Conservation (phyloP, 2,888 invertebrate species). For the Synergus laeviventris region DNA sequence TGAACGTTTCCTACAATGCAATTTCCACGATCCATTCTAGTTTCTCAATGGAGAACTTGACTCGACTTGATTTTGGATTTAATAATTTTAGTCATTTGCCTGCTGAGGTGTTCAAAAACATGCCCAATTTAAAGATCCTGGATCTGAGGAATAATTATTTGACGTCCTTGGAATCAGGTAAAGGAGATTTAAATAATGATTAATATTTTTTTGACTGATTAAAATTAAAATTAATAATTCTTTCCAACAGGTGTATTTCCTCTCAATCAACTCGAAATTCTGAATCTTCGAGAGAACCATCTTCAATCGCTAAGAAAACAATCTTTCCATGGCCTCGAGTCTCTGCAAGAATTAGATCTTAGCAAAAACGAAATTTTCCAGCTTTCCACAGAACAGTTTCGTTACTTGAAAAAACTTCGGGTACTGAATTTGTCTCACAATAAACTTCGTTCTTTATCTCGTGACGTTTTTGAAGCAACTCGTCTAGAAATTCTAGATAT, state of each 20-base stretch:
- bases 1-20: slow-evolving; percentile 89
- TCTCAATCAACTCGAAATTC: slow-evolving; percentile 80
- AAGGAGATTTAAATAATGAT: slow-evolving; percentile 21
- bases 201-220: neutral
- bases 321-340: slow-evolving; percentile 86
- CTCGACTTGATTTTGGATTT: slow-evolving; percentile 90
- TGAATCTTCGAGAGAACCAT: slow-evolving; percentile 86
- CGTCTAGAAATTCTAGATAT: slow-evolving; percentile 88
- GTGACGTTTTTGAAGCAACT: slow-evolving; percentile 88
- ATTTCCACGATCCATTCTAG: slow-evolving; percentile 81
- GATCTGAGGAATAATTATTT: slow-evolving; percentile 90
- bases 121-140: slow-evolving; percentile 85
- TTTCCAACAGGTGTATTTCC: slow-evolving; percentile 83
- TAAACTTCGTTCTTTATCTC: slow-evolving; percentile 84
- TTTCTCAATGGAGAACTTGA: slow-evolving; percentile 80
- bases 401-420: slow-evolving; percentile 84
- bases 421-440: slow-evolving; percentile 86
- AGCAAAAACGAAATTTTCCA: slow-evolving; percentile 87
- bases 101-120: slow-evolving; percentile 82
- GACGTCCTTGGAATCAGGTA: slow-evolving; percentile 86
- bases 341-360: slow-evolving; percentile 87
- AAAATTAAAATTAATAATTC: too few relatives aligned
- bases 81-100: slow-evolving; percentile 86
- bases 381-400: slow-evolving; percentile 88
- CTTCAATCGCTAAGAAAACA: slow-evolving; percentile 84